phyloP scores from a whole-genome alignment of 2,113 vertebrate species.

The Sceloporus tristichus region DNA sequence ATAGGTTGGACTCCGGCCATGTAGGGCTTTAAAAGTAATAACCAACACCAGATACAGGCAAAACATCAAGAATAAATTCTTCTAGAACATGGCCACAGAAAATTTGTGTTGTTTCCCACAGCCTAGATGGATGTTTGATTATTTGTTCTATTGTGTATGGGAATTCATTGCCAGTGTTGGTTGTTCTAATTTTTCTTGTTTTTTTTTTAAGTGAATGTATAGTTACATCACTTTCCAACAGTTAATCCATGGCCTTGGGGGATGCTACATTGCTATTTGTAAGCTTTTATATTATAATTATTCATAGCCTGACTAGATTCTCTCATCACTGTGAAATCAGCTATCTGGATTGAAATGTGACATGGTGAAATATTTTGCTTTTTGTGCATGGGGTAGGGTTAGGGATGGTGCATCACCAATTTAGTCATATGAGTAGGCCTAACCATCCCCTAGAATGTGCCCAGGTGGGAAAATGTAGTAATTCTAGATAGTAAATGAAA shows the following conservation, averaged over 20 bases:
- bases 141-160: slow-evolving; percentile 78
- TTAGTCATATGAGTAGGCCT: neutral
- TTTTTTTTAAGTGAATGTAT: slow-evolving; percentile 80
- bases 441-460: neutral
- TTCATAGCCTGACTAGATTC: slow-evolving; percentile 81
- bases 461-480: neutral
- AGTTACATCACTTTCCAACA: slow-evolving; percentile 78
- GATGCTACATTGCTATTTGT: slow-evolving; percentile 82
- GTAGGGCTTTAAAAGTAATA: too few relatives aligned
- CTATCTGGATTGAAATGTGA: slow-evolving; percentile 77
- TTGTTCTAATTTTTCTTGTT: slow-evolving; percentile 67
- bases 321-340: slow-evolving; percentile 86
- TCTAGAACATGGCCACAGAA: too few relatives aligned
- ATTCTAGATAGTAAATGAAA: neutral
- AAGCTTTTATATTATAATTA: slow-evolving; percentile 85
- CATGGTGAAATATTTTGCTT: slow-evolving; percentile 73
- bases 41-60: too few relatives aligned
- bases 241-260: slow-evolving; percentile 78
- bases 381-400: slow-evolving; percentile 74
- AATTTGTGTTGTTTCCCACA: slow-evolving; percentile 81
- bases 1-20: too few relatives aligned
- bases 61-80: too few relatives aligned
- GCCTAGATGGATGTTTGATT: slow-evolving; percentile 72
- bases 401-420: slow-evolving; percentile 9
- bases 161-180: slow-evolving; percentile 78